Base-by-base conservation (phyloP, 2,888 invertebrate genomes). In the Coenonympha glycerion region DNA sequence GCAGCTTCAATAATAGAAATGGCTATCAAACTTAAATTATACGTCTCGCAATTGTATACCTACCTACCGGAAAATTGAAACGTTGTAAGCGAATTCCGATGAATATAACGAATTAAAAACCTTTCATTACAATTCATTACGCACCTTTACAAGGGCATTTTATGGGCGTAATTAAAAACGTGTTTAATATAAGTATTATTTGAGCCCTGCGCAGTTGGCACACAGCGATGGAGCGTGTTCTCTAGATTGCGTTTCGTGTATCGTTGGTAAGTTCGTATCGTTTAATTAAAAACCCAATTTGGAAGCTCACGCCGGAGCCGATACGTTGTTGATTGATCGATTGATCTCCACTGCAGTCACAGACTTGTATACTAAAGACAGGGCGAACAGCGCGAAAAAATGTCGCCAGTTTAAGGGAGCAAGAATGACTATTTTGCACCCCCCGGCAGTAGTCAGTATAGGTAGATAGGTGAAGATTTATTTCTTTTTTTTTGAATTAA, bases 41-140 rank as follows among this genome's bases (percentile, higher is more conserved):
- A 9, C 15, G 4, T 9, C 39, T 22, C 13, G 22, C 24, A 39
- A 16, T 39, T 15, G n/a, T n/a, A n/a, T n/a, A n/a, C n/a, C n/a
- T n/a, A n/a, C 5, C 15, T 16, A 22, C 24, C 24, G 24, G 4
- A 15, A 39, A 24, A 13, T 13, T 15, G 37, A 24, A 19, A 19
- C 5, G 19, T 9, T n/a, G 34, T 37, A 22, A 37, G 37, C 15
- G 39, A 39, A 24, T 39, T 15, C 4, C 22, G 16, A 22, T 24
- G 15, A 39, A 24, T 39, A 39, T 24, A 24, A 24, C 24, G 24
- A 39, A 39, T 39, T 39, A 39, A 39, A 24, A 22, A 22, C 39
- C 39, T 39, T 24, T 24, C 22, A 24, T 24, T 39, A 22, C 39
- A 24, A 39, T 39, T 15, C 15, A 39, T 24, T 39, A 24, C 22